Conservation (phyloP, 2,113 vertebrate genomes). For the Neopipo cinnamomea region DNA sequence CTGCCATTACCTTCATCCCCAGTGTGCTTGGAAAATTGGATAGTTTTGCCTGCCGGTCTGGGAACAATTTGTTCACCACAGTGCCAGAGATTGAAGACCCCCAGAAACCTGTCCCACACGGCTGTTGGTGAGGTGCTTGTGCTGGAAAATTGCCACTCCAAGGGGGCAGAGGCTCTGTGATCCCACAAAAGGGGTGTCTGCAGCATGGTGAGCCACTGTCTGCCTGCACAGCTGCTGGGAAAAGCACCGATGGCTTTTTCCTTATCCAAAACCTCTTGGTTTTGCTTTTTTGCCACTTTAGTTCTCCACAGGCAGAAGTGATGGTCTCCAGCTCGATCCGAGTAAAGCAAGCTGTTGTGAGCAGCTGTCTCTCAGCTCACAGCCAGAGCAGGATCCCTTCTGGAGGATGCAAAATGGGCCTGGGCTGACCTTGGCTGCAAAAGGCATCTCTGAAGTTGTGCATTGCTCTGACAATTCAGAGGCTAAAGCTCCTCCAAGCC, state of each 20-base stretch:
- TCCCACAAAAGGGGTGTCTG: neutral
- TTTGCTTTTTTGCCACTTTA: neutral
- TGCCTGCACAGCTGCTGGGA: neutral
- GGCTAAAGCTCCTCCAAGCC: neutral
- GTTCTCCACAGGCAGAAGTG: neutral
- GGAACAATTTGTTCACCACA: neutral
- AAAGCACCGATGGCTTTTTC: neutral
- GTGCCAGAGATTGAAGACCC: neutral
- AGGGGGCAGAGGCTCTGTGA: neutral
- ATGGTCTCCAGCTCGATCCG: neutral
- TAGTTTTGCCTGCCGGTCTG: neutral
- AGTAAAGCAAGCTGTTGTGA: fast-evolving
- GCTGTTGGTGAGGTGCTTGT: fast-evolving
- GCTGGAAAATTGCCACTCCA: no score
- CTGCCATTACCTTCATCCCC: neutral
- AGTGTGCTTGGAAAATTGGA: neutral
- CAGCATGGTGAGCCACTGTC: neutral
- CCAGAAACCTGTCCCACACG: neutral
- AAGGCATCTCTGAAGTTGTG: neutral
- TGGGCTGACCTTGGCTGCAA: neutral
- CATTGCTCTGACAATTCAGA: neutral
- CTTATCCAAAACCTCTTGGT: neutral
- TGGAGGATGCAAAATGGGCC: neutral
- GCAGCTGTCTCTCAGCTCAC: fast-evolving
- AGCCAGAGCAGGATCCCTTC: neutral